A percentile compares a stretch with the other conserved stretches of the same genome.
These are phyloP conservation scores for Tethya wilhelma DNA, from an alignment of 37 sponge, comb jelly and placozoan genomes.

Conservation along the genomic window DNA sequence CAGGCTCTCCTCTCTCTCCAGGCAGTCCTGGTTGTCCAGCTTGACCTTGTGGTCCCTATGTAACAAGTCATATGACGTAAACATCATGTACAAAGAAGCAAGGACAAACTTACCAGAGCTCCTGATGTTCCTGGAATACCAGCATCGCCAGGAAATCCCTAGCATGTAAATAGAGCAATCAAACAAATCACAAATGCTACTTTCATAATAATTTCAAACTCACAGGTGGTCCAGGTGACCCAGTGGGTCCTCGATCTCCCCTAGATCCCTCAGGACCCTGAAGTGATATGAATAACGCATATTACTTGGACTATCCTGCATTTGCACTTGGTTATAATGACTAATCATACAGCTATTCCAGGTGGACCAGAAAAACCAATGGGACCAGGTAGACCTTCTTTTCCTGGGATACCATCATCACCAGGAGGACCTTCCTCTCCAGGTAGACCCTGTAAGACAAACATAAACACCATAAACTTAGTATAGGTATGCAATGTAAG, in stretches of 20 bases:
- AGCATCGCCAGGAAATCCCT: slow-evolving; percentile 45
- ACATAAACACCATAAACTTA: not conserved
- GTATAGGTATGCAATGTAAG: not conserved
- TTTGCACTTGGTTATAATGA: not conserved
- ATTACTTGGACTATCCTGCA: not conserved
- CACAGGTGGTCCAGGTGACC: slow-evolving; percentile 63
- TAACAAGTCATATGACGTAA: not conserved
- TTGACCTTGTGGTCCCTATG: slow-evolving; percentile 56
- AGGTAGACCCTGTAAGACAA: slow-evolving; percentile 15
- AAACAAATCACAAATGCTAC: not conserved
- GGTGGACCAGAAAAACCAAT: slow-evolving; percentile 32
- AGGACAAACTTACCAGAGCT: slow-evolving; percentile 6
- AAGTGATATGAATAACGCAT: not conserved
- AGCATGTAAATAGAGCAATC: not conserved
- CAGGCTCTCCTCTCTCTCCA: slow-evolving; percentile 42
- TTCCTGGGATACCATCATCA: slow-evolving; percentile 22
- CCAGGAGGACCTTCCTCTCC: slow-evolving; percentile 33
- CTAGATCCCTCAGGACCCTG: slow-evolving; percentile 58
- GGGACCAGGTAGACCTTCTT: slow-evolving; percentile 1
- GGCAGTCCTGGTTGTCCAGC: slow-evolving; percentile 45
- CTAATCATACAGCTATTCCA: slow-evolving; percentile 31
- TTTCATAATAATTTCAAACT: not conserved
- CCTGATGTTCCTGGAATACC: slow-evolving; percentile 45
- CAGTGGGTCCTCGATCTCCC: slow-evolving; percentile 47
- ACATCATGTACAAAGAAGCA: not conserved